Percentiles rank a stretch among this genome's conserved stretches.
Conservation (phyloP, 2,113 vertebrate genomes). For the Alligator mississippiensis region DNA sequence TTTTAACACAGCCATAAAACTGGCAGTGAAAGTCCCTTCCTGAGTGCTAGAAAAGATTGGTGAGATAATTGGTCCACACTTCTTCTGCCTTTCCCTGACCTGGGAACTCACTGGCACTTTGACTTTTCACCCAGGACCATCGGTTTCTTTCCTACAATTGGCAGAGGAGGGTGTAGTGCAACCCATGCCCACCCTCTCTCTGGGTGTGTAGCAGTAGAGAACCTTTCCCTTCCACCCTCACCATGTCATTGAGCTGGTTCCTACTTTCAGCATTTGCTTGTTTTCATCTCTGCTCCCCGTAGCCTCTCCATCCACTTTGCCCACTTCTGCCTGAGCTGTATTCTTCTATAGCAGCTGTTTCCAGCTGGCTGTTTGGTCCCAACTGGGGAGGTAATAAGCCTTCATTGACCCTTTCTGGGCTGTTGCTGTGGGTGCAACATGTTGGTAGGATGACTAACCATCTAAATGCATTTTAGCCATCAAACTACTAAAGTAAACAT, state of each 20-base stretch:
- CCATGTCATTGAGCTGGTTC: background rate
- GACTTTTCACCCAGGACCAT: too few relatives aligned
- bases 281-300: background rate
- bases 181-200: too few relatives aligned
- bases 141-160: background rate
- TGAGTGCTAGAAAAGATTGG: too few relatives aligned
- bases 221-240: rapidly evolving
- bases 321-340: rapidly evolving
- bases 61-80: too few relatives aligned
- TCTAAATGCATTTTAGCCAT: too few relatives aligned
- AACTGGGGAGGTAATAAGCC: rapidly evolving
- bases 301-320: rapidly evolving
- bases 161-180: background rate
- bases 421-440: too few relatives aligned
- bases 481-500: too few relatives aligned
- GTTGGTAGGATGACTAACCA: too few relatives aligned
- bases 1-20: too few relatives aligned
- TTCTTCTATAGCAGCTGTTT: background rate
- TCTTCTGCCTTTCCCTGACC: too few relatives aligned
- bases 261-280: rapidly evolving
- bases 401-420: background rate
- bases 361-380: background rate
- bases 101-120: too few relatives aligned
- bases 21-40: too few relatives aligned
- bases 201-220: background rate